Conservation (phyloP, 1,140 invertebrate genomes). For the Heliconius nattereri region DNA sequence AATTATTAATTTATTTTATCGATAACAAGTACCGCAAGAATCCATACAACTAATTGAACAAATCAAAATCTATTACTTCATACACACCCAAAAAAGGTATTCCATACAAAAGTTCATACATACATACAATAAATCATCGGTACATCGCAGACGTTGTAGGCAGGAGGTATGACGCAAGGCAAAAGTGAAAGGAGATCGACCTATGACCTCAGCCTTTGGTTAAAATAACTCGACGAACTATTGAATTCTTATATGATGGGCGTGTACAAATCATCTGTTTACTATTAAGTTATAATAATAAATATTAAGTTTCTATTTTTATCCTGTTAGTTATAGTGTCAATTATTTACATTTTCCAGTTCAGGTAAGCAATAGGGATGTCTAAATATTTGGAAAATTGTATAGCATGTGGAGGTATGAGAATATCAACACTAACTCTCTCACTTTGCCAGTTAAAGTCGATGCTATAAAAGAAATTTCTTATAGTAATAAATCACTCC, state of each 20-base stretch:
- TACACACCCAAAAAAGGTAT: constrained; percentile 7
- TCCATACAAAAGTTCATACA: constrained; percentile 1
- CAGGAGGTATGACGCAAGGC: constrained; percentile 15
- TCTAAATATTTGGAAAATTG: no score
- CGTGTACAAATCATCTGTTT: constrained; percentile 1
- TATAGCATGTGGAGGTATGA: no score
- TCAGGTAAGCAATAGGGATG: no score
- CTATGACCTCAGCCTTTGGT: constrained; percentile 42
- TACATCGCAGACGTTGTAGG: constrained; percentile 12
- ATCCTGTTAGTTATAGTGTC: no score
- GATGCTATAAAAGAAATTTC: no score
- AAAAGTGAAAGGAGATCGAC: constrained; percentile 42
- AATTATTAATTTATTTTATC: no score
- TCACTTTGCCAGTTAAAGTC: no score
- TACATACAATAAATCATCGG: constrained; percentile 35
- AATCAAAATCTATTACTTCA: constrained; percentile 4
- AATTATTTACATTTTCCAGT: no score
- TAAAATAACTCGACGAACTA: constrained; percentile 22
- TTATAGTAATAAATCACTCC: no score
- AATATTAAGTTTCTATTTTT: no score
- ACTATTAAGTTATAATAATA: neutral
- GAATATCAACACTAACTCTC: no score
- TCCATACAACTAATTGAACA: neutral
- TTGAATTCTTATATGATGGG: constrained; percentile 18
- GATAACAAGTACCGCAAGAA: neutral